Evolutionary conservation across 2,888 invertebrate species (phyloP), one percentile per base, ranked within the genome.

Genomic region (Acanthosepion lycidas): DNA sequence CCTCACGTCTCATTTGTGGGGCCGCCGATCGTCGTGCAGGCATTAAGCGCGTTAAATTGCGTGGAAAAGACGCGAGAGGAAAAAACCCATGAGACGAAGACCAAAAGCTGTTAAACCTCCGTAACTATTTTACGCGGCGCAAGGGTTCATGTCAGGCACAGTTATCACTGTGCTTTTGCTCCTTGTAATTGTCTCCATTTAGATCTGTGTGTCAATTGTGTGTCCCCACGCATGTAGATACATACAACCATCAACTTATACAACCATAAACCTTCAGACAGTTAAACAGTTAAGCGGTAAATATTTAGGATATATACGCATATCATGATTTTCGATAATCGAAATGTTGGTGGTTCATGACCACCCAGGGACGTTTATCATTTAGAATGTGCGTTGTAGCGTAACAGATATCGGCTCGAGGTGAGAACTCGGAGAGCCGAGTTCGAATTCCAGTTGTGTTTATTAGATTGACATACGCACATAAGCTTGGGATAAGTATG

Each of bases 31-130:
- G 78, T 18, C 78, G 78, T 78, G n/a, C 78, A 33, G 78, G n/a
- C 78, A 78, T 78, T 78, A 33, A 78, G n/a, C 78, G n/a, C 78
- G 78, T 78, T 78, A 78, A 78, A 78, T 78, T n/a, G 78, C 78
- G 78, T 78, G 78, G 78, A 78, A 78, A 78, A 78, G 78, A 78
- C 78, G n/a, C n/a, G 15, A 78, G n/a, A 15, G n/a, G 78, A 78
- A 78, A 78, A 78, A 78, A n/a, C n/a, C 78, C 78, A 78, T 0
- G 78, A n/a, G 78, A 78, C 78, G n/a, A n/a, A 78, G n/a, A 78
- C 78, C n/a, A 78, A 78, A 78, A 78, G 78, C 78, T 78, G 78
- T 78, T 78, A 78, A 33, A 78, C 78, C 78, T n/a, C 78, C 18
- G 78, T 78, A 78, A 78, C 78, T 78, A 78, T 78, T 78, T 78